A percentile compares a stretch with the other conserved stretches of the same genome.
Evolutionary conservation across 2,113 vertebrate genomes (phyloP).

Genomic region (Acrocephalus kingi): DNA sequence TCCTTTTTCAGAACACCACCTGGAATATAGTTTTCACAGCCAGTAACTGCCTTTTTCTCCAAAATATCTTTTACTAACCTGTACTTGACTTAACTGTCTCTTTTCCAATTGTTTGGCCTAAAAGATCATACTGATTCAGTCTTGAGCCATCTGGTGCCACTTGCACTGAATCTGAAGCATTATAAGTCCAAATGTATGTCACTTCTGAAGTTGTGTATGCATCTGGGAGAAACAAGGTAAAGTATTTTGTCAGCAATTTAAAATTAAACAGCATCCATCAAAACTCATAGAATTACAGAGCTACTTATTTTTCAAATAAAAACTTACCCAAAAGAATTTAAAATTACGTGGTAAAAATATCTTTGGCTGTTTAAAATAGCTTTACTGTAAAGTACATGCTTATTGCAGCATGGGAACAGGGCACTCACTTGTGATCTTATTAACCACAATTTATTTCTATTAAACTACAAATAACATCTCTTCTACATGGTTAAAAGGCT

Average conservation of each 20-base stretch:
- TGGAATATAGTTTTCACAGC: neutral
- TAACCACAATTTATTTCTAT: neutral
- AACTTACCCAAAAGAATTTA: neutral
- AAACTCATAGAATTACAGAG: neutral
- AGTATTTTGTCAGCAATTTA: neutral
- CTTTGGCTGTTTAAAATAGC: neutral
- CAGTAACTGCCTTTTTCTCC: neutral
- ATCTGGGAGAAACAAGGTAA: slow-evolving; percentile 74
- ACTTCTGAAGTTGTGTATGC: slow-evolving; percentile 97
- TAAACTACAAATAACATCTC: neutral
- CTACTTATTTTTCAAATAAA: neutral
- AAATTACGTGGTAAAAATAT: neutral
- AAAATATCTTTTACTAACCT: slow-evolving; percentile 76
- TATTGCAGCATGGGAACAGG: neutral
- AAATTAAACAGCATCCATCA: neutral
- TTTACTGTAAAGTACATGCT: neutral
- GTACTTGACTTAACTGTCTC: slow-evolving; percentile 97
- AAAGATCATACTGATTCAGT: slow-evolving; percentile 94
- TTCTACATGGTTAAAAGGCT: neutral
- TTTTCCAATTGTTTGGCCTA: slow-evolving; percentile 94
- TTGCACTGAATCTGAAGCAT: slow-evolving; percentile 92
- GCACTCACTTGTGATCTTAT: neutral
- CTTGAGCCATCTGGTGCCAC: slow-evolving; percentile 95
- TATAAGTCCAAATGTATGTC: slow-evolving; percentile 94
- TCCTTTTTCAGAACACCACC: neutral